These are phyloP conservation scores for Montipora capitata DNA, from an alignment of 92 coral and sea anemone species.

Conservation along the genomic window DNA sequence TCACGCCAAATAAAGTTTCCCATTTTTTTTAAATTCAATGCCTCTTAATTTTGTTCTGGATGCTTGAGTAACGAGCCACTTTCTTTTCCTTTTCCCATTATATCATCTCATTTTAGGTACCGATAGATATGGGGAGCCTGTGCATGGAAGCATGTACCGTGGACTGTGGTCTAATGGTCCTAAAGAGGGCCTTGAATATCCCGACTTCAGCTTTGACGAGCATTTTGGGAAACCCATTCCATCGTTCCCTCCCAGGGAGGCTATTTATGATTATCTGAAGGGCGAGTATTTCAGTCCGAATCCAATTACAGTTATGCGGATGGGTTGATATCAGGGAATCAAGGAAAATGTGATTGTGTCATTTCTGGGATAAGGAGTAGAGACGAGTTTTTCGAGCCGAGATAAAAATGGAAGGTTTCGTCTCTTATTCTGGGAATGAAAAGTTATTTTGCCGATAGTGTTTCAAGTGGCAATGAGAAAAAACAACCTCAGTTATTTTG, in stretches of 20 bases:
- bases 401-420: too few relatives aligned
- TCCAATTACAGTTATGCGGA: background rate
- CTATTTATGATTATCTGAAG: slow-evolving; percentile 68
- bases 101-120: slow-evolving; percentile 38
- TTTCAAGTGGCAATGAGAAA: too few relatives aligned
- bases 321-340: background rate
- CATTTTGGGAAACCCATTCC: slow-evolving; percentile 77
- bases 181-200: slow-evolving; percentile 68
- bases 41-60: too few relatives aligned
- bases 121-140: slow-evolving; percentile 65
- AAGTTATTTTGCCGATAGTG: too few relatives aligned
- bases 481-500: too few relatives aligned
- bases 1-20: too few relatives aligned
- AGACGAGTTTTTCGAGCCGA: too few relatives aligned
- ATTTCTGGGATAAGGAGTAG: too few relatives aligned
- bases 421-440: too few relatives aligned
- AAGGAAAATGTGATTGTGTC: too few relatives aligned
- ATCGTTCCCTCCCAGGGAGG: slow-evolving; percentile 78
- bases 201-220: slow-evolving; percentile 80
- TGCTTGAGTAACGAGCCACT: background rate
- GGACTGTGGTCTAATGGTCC: slow-evolving; percentile 75
- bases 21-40: too few relatives aligned
- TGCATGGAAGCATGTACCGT: slow-evolving; percentile 73
- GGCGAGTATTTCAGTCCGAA: slow-evolving; percentile 40
- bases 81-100: background rate